Conservation (phyloP, 2,113 vertebrate species). For the Nanger granti region DNA sequence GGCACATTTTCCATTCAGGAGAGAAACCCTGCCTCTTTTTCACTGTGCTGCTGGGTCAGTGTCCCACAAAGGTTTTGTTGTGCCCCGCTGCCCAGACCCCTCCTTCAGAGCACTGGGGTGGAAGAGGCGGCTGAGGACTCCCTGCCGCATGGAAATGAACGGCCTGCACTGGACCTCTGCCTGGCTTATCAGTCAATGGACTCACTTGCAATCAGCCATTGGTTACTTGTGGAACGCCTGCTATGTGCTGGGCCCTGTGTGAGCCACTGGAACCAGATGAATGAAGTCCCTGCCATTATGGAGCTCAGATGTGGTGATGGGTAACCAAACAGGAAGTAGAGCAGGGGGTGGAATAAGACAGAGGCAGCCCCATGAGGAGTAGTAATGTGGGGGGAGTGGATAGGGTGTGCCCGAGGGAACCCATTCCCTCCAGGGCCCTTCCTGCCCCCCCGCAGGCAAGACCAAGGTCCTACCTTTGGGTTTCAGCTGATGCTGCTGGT, state of each 20-base stretch:
- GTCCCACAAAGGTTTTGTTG: accelerated
- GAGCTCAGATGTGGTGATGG: neutral
- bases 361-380: accelerated
- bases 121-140: no score
- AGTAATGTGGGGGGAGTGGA: accelerated
- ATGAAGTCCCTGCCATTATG: accelerated
- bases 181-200: accelerated
- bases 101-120: neutral
- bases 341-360: no score
- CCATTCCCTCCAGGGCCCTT: no score
- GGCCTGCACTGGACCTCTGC: neutral
- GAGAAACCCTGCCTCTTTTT: neutral
- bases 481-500: neutral
- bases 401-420: accelerated
- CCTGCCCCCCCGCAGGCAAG: accelerated
- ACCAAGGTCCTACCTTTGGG: neutral
- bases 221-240: neutral
- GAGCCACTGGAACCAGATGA: neutral
- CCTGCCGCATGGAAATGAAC: neutral
- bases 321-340: no score
- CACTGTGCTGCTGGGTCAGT: accelerated
- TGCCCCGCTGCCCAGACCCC: accelerated
- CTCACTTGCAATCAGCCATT: neutral
- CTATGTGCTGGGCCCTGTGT: neutral
- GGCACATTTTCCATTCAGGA: neutral